Base-by-base conservation (phyloP, 1,140 invertebrate species). In the Telenomus remus region DNA sequence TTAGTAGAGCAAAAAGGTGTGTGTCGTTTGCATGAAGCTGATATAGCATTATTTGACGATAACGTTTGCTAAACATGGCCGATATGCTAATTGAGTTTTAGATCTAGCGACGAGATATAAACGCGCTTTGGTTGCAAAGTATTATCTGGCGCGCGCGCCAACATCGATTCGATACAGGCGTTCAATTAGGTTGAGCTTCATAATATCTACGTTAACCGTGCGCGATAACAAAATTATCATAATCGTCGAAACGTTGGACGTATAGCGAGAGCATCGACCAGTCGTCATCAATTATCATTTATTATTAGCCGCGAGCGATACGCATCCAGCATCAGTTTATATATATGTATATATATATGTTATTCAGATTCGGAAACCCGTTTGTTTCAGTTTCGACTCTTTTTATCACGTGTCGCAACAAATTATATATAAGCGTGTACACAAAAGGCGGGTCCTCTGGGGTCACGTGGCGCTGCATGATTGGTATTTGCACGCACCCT, bases 141-240 rank as follows among this genome's bases (percentile, higher is more conserved):
- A 72, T 76, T 71, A 76, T 66, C 74, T 11, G 60, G 64, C 57
- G 50, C 39, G 43, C 63, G 39, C 51, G 53, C 53, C 35, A 77
- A 68, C 74, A 71, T 77, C 68, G 63, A 77, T 77, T 77, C 63
- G 68, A 77, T 72, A 68, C 51, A 68, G 51, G 63, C 19, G 19
- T 68, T 77, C 74, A 72, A 77, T 77, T 77, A 77, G 63, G 50
- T 71, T 59, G 61, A 11, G 63, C 74, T 77, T 77, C 74, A 77
- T 77, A 72, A 77, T 77, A 77, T 77, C 74, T 63, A 68, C 74
- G 74, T 71, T 77, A 77, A 68, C 56, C 74, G 1, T 68, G 39
- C 53, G 56, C 53, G 56, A 71, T 77, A 77, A 72, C 61, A 53
- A 64, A 77, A 77, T 77, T 72, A 77, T 75, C 71, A 75, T 75